Evolutionary conservation across 2,888 invertebrate genomes (phyloP), one percentile per base, ranked within the genome.

Genomic region (Drosophila neutralis): DNA sequence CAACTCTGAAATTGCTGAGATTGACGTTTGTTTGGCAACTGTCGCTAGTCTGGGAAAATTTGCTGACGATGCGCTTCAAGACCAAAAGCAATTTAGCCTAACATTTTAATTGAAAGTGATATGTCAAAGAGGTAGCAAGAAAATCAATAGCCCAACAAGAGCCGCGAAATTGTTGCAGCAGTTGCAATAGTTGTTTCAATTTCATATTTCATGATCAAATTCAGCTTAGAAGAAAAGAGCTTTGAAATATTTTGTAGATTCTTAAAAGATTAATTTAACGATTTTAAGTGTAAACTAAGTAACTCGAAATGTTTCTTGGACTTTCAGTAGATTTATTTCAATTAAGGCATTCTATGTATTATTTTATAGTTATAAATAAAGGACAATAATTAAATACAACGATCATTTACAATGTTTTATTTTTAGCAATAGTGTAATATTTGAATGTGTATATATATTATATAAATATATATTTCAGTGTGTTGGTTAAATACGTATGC

Each of bases 21-120:
- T 72, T 86, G 83, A 69, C 78, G 73, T 82, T 80, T 80, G 73
- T 76, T 71, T 65, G 67, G 73, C 78, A 69, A 71, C 63, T 81
- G 83, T 83, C 75, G 78, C 83, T 72, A 69, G 69, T 56, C 67
- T 73, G 24, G 36, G 11, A 36, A 68, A 77, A 35, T 65, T 29
- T 35, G 80, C 72, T 82, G 79, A 80, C 69, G 59, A 52, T 60
- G 76, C 72, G 66, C 54, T 78, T 40, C 60, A 53, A 68, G 59
- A 54, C 61, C 57, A 69, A 68, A 63, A 60, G 69, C 76, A 73
- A 74, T 81, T 72, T 73, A 58, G 62, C 27, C 56, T 15, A 75
- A 73, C 38, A 76, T 73, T 83, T 76, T 87, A 85, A 89, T 89
- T 83, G 89, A 82, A 82, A 73, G 62, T 80, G 77, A 73, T 82